Base-by-base conservation (phyloP, 1,140 invertebrate species). In the Dinothrombium tinctorium region DNA sequence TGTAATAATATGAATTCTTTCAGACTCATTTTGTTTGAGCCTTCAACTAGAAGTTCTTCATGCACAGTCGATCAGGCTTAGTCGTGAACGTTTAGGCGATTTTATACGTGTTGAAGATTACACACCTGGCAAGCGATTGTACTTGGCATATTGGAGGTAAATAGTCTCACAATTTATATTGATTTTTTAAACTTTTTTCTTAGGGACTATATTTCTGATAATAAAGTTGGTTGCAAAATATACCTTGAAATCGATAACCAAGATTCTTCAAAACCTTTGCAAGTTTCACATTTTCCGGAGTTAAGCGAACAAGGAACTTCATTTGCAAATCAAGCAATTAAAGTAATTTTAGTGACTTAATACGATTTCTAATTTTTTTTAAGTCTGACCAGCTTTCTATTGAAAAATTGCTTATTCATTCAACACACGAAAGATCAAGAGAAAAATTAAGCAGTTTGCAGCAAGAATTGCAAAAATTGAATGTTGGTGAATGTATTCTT, bases 91-190 rank as follows among this genome's bases (percentile, higher is more conserved):
- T 19, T 59, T 95, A 7, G 80, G 84, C 32, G 76, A 82, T 50
- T 80, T 86, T 53, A 74, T 95, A 36, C 72, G 76, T 48, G 79
- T 95, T 23, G 87, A 92, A 53, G 81, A 87, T 56, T 95, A 96
- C 57, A 65, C 70, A 26, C 74, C 81, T 25, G 87, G 87, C 14
- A 76, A 75, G 51, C 76, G 74, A 53, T 62, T 96, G 14, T 73
- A 77, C 9, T 71, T 95, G 8, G 86, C 82, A 1, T 96, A 94
- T 62, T 96, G 89, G 87, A 74, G 76, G n/a, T n/a, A n/a, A n/a
- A n/a, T n/a, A n/a, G n/a, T n/a, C n/a, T n/a, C n/a, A n/a, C n/a
- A n/a, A n/a, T n/a, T n/a, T n/a, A n/a, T n/a, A n/a, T n/a, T n/a
- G n/a, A n/a, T n/a, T n/a, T n/a, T n/a, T n/a, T n/a, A n/a, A n/a